phyloP scores from a whole-genome alignment of 2,888 invertebrate genomes.

The Polyommatus iphigenia region DNA sequence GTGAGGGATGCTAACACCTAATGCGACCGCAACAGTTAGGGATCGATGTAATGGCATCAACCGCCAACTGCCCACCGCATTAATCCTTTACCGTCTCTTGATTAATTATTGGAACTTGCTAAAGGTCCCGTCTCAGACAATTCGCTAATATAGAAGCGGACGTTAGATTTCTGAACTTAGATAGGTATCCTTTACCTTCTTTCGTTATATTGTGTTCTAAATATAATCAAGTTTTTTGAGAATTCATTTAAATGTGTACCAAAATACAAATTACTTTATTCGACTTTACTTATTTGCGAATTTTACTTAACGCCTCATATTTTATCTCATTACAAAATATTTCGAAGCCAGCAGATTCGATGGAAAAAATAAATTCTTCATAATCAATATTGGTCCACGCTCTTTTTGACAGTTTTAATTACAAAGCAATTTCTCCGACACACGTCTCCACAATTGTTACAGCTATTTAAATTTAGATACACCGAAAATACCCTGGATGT shows the following conservation, averaged over 20 bases:
- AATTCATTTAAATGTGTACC: too few relatives aligned
- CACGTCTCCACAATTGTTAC: background rate
- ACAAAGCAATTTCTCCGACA: background rate
- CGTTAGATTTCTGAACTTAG: background rate
- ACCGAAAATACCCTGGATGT: constrained; percentile 16
- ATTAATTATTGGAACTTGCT: constrained; percentile 78
- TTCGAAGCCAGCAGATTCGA: too few relatives aligned
- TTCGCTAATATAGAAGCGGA: constrained; percentile 60
- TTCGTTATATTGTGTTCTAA: background rate
- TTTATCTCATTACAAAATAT: too few relatives aligned
- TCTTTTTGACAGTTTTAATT: background rate
- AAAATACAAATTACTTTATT: too few relatives aligned
- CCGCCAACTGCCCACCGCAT: constrained; percentile 78
- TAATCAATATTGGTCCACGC: too few relatives aligned
- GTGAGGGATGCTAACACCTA: constrained; percentile 58
- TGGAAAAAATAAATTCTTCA: too few relatives aligned
- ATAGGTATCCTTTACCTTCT: background rate
- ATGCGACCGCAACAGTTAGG: constrained; percentile 73
- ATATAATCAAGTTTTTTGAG: background rate
- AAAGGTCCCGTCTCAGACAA: constrained; percentile 56
- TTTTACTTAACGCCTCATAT: too few relatives aligned
- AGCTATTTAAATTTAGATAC: background rate
- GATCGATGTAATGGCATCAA: constrained; percentile 76
- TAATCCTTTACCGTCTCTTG: constrained; percentile 77
- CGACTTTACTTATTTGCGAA: too few relatives aligned